Conservation (phyloP, 2,797 vertebrate species). For the Momotus momota region DNA sequence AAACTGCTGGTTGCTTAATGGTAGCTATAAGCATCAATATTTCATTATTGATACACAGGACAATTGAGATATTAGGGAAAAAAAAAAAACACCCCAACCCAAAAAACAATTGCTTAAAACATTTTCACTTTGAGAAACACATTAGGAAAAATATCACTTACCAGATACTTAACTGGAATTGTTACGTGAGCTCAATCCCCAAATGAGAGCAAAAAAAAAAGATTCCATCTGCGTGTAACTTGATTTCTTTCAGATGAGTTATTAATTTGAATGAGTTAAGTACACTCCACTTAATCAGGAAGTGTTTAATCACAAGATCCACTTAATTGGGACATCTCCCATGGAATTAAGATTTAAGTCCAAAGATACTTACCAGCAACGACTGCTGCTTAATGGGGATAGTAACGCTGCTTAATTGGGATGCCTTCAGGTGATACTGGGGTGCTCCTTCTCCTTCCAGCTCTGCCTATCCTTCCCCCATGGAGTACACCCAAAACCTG, state of each 20-base stretch:
- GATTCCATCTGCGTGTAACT: slow-evolving; percentile 75
- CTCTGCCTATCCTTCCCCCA: background rate
- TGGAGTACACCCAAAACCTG: background rate
- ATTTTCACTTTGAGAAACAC: slow-evolving; percentile 62
- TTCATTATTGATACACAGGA: slow-evolving; percentile 54
- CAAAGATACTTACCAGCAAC: slow-evolving; percentile 74
- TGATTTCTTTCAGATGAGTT: slow-evolving; percentile 80
- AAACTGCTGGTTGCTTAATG: slow-evolving; percentile 52
- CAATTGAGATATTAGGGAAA: slow-evolving; percentile 4
- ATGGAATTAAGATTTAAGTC: slow-evolving; percentile 77
- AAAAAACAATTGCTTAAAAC: slow-evolving; percentile 37
- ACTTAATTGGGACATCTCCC: slow-evolving; percentile 80
- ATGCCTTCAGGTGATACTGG: slow-evolving; percentile 52
- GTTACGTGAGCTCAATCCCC: slow-evolving; percentile 67
- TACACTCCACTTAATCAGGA: slow-evolving; percentile 79
- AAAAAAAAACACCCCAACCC: background rate
- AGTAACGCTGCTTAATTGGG: slow-evolving; percentile 65
- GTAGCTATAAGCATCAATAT: slow-evolving; percentile 63
- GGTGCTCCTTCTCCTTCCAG: slow-evolving; percentile 10
- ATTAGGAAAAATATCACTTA: slow-evolving; percentile 73
- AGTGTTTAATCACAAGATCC: slow-evolving; percentile 79
- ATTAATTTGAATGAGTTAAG: slow-evolving; percentile 80
- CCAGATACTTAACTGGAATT: slow-evolving; percentile 69
- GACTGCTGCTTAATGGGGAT: slow-evolving; percentile 68
- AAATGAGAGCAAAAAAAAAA: slow-evolving; percentile 65